A percentile compares a stretch with the other conserved stretches of the same genome.
Conservation (phyloP, 2,113 vertebrate genomes). For the Siphamia tubifer region DNA sequence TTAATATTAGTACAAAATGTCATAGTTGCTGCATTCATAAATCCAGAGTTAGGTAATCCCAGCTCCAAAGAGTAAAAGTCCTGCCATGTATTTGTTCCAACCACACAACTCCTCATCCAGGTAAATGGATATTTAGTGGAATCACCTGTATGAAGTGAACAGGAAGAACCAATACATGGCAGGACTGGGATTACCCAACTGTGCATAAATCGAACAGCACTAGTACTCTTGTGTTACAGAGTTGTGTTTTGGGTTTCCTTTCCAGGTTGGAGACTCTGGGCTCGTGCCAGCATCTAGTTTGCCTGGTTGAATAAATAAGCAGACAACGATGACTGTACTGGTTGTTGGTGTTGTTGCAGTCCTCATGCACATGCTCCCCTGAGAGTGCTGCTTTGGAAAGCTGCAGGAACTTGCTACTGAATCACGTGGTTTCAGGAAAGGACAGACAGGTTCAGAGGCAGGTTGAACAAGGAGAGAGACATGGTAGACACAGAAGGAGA, state of each 20-base stretch:
- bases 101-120: too few relatives aligned
- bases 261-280: background rate
- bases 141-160: too few relatives aligned
- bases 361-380: conserved; percentile 46
- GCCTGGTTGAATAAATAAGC: conserved; percentile 27
- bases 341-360: conserved; percentile 46
- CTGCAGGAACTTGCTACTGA: conserved; percentile 10
- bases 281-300: conserved; percentile 3
- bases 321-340: conserved; percentile 15
- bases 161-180: too few relatives aligned
- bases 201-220: background rate
- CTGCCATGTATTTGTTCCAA: too few relatives aligned
- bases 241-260: background rate
- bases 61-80: too few relatives aligned
- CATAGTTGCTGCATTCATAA: too few relatives aligned
- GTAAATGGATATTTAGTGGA: too few relatives aligned
- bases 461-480: background rate
- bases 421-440: conserved; percentile 14
- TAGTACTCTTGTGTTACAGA: background rate
- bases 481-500: conserved; percentile 7
- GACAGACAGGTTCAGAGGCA: conserved; percentile 11
- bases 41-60: too few relatives aligned
- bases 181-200: too few relatives aligned
- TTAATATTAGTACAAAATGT: too few relatives aligned
- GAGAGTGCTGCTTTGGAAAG: conserved; percentile 65